Conservation (phyloP, 2,113 vertebrate species). For the Alligator mississippiensis region DNA sequence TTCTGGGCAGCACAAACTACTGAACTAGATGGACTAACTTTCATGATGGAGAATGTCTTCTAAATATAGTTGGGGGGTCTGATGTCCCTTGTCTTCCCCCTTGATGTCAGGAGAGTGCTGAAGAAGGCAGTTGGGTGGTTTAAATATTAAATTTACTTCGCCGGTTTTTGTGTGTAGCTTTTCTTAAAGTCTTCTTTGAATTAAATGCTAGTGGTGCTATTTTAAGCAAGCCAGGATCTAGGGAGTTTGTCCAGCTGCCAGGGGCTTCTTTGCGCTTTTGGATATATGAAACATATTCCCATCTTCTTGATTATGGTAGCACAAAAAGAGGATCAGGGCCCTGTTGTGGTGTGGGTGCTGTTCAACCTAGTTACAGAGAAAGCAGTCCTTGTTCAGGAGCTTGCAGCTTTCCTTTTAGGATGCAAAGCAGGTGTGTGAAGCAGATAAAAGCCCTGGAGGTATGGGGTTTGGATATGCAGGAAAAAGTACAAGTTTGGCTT, state of each 20-base stretch:
- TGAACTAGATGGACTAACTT: too few relatives aligned
- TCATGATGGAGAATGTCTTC: background rate
- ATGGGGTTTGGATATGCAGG: background rate
- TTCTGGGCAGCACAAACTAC: background rate
- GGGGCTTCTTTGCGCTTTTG: rapidly evolving
- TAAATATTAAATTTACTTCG: too few relatives aligned
- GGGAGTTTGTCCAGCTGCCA: background rate
- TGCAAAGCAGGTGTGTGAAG: rapidly evolving
- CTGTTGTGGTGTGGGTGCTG: background rate
- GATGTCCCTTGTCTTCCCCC: background rate
- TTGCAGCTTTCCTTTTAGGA: background rate
- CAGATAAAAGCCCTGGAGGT: background rate
- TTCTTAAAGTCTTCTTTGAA: background rate
- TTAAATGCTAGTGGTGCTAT: too few relatives aligned
- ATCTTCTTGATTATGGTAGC: rapidly evolving
- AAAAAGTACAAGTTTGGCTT: background rate
- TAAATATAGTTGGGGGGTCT: background rate
- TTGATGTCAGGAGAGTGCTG: background rate
- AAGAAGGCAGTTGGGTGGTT: background rate
- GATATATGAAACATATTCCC: too few relatives aligned
- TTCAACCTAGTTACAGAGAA: background rate
- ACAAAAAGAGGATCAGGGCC: rapidly evolving
- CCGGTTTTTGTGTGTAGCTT: background rate
- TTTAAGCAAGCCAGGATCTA: background rate
- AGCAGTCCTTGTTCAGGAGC: background rate